Percentiles rank a stretch among this genome's conserved stretches.
phyloP scores from a whole-genome alignment of 1,140 invertebrate genomes.

The Sarcophaga peregrina region DNA sequence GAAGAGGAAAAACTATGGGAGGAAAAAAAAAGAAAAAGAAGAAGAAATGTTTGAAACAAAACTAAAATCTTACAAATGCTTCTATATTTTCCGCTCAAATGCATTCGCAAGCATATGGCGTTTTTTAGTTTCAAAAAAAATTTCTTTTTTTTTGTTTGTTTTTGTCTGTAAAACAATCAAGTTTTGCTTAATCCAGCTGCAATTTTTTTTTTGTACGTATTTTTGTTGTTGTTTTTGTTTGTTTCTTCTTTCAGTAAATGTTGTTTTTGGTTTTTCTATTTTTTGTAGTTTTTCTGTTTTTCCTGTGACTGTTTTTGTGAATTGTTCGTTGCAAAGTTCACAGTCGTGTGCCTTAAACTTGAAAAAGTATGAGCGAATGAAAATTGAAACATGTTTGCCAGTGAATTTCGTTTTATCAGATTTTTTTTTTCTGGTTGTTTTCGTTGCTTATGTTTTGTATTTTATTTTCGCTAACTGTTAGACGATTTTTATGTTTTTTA shows the following conservation, averaged over 20 bases:
- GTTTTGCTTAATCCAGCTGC: slow-evolving; percentile 1
- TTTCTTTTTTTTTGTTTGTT: slow-evolving; percentile 19
- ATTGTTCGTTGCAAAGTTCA: slow-evolving; percentile 31
- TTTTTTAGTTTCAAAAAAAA: background rate
- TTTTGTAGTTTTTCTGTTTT: background rate
- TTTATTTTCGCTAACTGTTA: background rate
- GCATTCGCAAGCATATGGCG: slow-evolving; percentile 28
- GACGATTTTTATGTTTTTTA: background rate
- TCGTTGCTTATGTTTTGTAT: background rate
- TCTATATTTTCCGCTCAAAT: slow-evolving; percentile 29
- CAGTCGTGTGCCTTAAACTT: slow-evolving; percentile 38
- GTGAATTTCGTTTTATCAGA: background rate
- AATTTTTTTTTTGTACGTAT: slow-evolving; percentile 8
- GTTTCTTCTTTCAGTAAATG: slow-evolving; percentile 18
- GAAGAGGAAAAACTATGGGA: too few species aligned
- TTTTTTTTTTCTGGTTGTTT: background rate
- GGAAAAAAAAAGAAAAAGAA: background rate
- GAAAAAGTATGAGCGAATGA: background rate
- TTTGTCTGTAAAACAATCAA: slow-evolving; percentile 6
- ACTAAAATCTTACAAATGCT: slow-evolving; percentile 11
- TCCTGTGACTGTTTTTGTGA: background rate
- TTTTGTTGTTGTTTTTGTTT: background rate
- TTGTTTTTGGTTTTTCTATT: too few species aligned
- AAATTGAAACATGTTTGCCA: slow-evolving; percentile 1
- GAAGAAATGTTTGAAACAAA: background rate